phyloP scores from a whole-genome alignment of 2,113 vertebrate species.

The Centropristis striata region DNA sequence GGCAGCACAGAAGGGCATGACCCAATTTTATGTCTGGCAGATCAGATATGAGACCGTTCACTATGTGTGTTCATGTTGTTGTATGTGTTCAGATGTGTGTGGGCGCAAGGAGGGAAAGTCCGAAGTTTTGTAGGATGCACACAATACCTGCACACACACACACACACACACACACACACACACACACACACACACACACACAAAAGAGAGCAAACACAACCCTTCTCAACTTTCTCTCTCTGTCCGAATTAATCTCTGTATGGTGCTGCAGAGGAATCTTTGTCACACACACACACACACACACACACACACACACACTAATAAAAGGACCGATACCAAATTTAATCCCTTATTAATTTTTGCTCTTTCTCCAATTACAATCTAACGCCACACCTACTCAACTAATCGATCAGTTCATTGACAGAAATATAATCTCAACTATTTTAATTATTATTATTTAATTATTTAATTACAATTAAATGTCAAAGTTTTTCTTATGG shows the following conservation, averaged over 20 bases:
- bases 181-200: background rate
- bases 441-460: too few species aligned
- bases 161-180: background rate
- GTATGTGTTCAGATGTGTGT: conserved; percentile 19
- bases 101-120: conserved; percentile 1
- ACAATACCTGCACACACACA: background rate
- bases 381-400: too few species aligned
- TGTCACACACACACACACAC: background rate
- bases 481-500: too few species aligned
- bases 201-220: background rate
- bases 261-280: background rate
- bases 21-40: conserved; percentile 68
- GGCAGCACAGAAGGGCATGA: conserved; percentile 67
- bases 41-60: conserved; percentile 67
- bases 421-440: too few species aligned
- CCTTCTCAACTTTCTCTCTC: conserved; percentile 21
- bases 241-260: background rate
- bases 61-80: conserved; percentile 1
- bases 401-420: too few species aligned
- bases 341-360: background rate
- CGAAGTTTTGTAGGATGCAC: background rate
- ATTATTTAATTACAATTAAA: too few species aligned
- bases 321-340: background rate
- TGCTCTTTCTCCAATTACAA: background rate
- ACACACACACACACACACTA: background rate